Evolutionary conservation across 2,888 invertebrate species (phyloP).

Genomic region (Sarcophaga caerulescens): DNA sequence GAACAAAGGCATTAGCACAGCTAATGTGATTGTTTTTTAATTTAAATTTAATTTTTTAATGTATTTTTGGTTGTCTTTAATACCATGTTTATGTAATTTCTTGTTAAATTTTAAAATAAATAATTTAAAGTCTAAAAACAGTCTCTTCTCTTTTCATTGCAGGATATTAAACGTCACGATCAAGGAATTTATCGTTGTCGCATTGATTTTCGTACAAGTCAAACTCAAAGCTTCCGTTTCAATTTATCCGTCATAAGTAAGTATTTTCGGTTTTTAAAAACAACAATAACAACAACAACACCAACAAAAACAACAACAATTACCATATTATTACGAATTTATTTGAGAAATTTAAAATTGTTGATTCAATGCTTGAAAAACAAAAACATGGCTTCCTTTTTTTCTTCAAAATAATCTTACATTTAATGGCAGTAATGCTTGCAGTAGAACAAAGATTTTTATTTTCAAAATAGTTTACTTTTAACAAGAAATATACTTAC

Average conservation of each 20-base stretch:
- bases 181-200: slow-evolving; percentile 95
- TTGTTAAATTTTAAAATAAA: too few relatives aligned
- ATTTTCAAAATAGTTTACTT: too few relatives aligned
- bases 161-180: slow-evolving; percentile 92
- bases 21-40: slow-evolving; percentile 3
- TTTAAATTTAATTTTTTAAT: not conserved
- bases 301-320: not conserved
- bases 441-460: too few relatives aligned
- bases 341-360: not conserved
- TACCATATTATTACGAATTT: not conserved
- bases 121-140: too few relatives aligned
- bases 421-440: too few relatives aligned
- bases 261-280: slow-evolving; percentile 77
- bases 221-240: slow-evolving; percentile 93
- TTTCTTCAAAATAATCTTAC: too few relatives aligned
- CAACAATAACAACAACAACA: too few relatives aligned
- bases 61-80: not conserved
- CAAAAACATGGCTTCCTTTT: too few relatives aligned
- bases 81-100: too few relatives aligned
- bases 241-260: slow-evolving; percentile 95
- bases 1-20: not conserved
- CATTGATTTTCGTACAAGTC: slow-evolving; percentile 94
- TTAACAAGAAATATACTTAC: too few relatives aligned
- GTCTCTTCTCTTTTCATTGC: slow-evolving; percentile 54
- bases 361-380: too few relatives aligned